These are phyloP conservation scores for Tetanocera ferruginea DNA, from an alignment of 2,888 invertebrate species.

Conservation along the genomic window DNA sequence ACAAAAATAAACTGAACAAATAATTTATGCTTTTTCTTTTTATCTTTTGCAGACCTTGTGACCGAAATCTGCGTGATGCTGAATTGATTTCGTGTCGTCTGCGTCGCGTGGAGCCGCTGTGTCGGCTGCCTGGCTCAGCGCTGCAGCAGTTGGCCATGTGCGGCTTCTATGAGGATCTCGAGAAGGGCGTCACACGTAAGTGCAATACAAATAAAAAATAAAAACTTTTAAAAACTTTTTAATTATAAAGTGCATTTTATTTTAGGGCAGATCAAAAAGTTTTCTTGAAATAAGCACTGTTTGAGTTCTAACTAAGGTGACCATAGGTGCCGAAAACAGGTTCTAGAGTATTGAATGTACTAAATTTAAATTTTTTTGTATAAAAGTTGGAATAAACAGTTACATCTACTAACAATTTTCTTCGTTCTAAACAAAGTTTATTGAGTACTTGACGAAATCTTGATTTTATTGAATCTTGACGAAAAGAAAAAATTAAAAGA, in stretches of 20 bases:
- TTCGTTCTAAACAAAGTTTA: no score
- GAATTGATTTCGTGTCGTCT: constrained; percentile 79
- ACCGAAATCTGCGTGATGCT: constrained; percentile 80
- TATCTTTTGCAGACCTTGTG: constrained; percentile 75
- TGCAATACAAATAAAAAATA: constrained; percentile 51
- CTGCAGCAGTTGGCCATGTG: constrained; percentile 81
- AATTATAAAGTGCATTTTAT: background rate
- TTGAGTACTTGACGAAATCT: no score
- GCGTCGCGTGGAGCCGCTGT: constrained; percentile 75
- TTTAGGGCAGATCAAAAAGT: no score
- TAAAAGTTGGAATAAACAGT: no score
- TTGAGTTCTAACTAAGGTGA: no score
- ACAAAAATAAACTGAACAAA: background rate
- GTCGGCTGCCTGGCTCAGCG: constrained; percentile 77
- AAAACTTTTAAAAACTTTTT: background rate
- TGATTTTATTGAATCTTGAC: no score
- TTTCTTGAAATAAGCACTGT: no score
- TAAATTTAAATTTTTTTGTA: no score
- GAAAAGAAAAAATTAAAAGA: no score
- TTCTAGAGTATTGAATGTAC: no score
- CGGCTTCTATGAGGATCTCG: constrained; percentile 83
- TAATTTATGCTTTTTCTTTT: constrained; percentile 22
- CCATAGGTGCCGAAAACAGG: no score
- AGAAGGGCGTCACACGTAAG: constrained; percentile 83
- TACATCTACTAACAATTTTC: no score